Evolutionary conservation across 2,797 vertebrate species (phyloP), one percentile per base, ranked within the genome.

Genomic region (Apodemus agrarius): DNA sequence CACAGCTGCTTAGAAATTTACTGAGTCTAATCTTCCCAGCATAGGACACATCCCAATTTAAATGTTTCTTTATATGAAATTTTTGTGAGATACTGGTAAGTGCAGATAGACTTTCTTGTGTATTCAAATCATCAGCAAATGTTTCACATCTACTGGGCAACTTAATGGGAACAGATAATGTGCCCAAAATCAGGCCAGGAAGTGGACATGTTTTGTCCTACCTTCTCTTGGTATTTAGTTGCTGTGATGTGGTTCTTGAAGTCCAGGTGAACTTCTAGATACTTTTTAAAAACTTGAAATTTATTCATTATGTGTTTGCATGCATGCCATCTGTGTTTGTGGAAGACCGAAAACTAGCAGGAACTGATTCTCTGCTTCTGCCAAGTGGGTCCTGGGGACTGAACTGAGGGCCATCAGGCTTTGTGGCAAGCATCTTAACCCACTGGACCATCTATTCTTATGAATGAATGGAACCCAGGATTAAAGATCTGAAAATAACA

Each of bases 61-160:
- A 54, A 54, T 93, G 12, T 91, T 85, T 86, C 84, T 54, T 40
- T 29, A 65, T 4, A 14, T 67, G 46, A 19, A 46, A 52, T 89
- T 89, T 96, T 63, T 96, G 10, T 96, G 52, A 72, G 86, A 59
- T 95, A 49, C 31, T 74, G 82, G 40, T 43, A 65, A 84, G n/a
- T 95, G 52, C 63, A 26, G 76, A 84, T 29, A 67, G 76, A n/a
- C 40, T 54, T 91, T 93, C 72, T 86, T 17, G 57, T 88, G 22
- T 74, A n/a, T 81, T 88, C 81, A 74, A 92, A 57, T 37, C 87
- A 22, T 90, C 69, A 81, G 69, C 79, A 95, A 76, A 81, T 95
- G 83, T 63, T 78, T 94, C 31, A 61, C 7, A 26, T 54, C 52
- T 49, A 74, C 61, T 88, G 63, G 65, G 54, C 43, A 87, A 93